phyloP scores from a whole-genome alignment of 2,888 invertebrate species.

The Platynereis dumerilii region DNA sequence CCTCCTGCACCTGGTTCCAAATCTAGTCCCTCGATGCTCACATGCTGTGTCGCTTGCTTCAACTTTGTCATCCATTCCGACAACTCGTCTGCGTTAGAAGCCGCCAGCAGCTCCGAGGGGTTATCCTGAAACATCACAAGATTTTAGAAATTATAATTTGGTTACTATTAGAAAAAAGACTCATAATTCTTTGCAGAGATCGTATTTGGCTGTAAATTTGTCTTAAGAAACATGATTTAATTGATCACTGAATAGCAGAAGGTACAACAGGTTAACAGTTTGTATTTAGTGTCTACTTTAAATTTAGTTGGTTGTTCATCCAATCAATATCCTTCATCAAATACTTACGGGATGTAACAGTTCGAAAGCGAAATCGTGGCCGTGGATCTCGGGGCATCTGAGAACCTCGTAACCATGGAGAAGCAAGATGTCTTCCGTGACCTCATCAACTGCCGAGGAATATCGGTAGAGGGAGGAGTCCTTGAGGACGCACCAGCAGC shows the following conservation, averaged over 20 bases:
- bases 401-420: conserved; percentile 6
- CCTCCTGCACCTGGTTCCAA: not conserved
- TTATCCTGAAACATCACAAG: too few relatives aligned
- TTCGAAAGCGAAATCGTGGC: not conserved
- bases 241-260: too few relatives aligned
- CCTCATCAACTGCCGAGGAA: not conserved
- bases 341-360: conserved; percentile 5
- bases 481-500: conserved; percentile 5
- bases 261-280: too few relatives aligned
- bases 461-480: not conserved
- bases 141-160: too few relatives aligned
- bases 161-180: too few relatives aligned
- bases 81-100: not conserved
- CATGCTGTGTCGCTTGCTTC: not conserved
- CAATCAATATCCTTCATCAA: too few relatives aligned
- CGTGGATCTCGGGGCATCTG: not conserved
- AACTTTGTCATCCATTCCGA: conserved; percentile 3
- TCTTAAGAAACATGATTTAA: too few relatives aligned
- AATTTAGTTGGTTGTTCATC: too few relatives aligned
- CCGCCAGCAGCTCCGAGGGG: not conserved
- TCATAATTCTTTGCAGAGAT: too few relatives aligned
- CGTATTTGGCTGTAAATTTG: too few relatives aligned
- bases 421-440: conserved; percentile 1
- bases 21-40: not conserved
- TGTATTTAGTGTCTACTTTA: too few relatives aligned